phyloP scores from a whole-genome alignment of 2,888 invertebrate species.

The Hecatera dysodea region DNA sequence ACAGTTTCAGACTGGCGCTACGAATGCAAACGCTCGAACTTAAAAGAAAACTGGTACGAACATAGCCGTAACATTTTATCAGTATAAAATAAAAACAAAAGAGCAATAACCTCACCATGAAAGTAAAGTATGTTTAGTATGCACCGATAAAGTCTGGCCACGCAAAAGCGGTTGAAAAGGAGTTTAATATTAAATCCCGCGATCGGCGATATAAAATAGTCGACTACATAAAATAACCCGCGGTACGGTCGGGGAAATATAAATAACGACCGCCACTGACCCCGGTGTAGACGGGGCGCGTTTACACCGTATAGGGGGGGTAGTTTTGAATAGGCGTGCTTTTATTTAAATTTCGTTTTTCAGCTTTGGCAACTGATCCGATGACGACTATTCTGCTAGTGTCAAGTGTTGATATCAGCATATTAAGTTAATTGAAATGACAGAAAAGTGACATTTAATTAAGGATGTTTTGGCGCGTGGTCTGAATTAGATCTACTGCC shows the following conservation, averaged over 20 bases:
- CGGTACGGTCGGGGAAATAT: conserved; percentile 69
- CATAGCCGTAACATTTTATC: conserved; percentile 7
- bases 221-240: conserved; percentile 67
- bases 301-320: conserved; percentile 61
- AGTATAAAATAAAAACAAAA: conserved; percentile 43
- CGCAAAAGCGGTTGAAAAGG: conserved; percentile 53
- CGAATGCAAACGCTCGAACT: too few relatives aligned
- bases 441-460: not conserved
- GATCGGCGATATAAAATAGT: conserved; percentile 66
- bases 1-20: too few relatives aligned
- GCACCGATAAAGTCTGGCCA: conserved; percentile 52
- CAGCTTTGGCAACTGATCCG: too few relatives aligned
- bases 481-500: not conserved
- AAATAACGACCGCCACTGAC: conserved; percentile 74
- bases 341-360: not conserved
- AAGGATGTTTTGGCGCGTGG: not conserved
- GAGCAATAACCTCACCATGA: conserved; percentile 27
- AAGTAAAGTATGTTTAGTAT: conserved; percentile 59
- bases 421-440: not conserved
- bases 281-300: conserved; percentile 46
- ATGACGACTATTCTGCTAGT: too few relatives aligned
- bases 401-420: too few relatives aligned
- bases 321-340: not conserved
- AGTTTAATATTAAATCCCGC: conserved; percentile 66
- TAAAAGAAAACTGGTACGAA: not conserved